A percentile compares a stretch with the other conserved stretches of the same genome.
These are phyloP conservation scores for Sorex maritimensis DNA, from an alignment of 2,797 vertebrate species.

Conservation along the genomic window DNA sequence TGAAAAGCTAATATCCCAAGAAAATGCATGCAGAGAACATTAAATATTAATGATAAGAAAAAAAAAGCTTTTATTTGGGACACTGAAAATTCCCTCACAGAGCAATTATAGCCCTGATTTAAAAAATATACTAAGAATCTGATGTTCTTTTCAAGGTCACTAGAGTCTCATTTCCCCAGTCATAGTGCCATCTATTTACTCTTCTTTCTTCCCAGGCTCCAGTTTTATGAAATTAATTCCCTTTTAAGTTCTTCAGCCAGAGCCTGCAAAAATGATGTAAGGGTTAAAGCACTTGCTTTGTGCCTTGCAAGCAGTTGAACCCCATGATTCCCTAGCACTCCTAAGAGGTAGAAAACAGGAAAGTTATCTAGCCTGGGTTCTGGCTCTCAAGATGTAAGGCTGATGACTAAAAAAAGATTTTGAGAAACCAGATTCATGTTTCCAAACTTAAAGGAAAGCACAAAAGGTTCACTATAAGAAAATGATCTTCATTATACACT, in stretches of 20 bases:
- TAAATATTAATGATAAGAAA: conserved; percentile 27
- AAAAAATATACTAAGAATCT: conserved; percentile 49
- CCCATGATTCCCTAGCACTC: no score
- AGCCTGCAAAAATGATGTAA: no score
- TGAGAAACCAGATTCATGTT: conserved; percentile 4
- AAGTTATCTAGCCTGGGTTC: not conserved
- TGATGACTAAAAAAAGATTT: conserved; percentile 31
- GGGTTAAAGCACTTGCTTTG: no score
- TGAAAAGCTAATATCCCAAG: conserved; percentile 41
- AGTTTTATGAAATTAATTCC: not conserved
- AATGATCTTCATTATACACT: not conserved
- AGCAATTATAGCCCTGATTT: conserved; percentile 21
- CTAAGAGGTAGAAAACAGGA: no score
- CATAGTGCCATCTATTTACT: not conserved
- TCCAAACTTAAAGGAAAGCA: conserved; percentile 40
- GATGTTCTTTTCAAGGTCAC: not conserved
- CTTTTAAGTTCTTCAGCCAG: no score
- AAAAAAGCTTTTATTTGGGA: conserved; percentile 50
- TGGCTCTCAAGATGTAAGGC: conserved; percentile 51
- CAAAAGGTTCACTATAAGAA: not conserved
- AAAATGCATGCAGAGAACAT: not conserved
- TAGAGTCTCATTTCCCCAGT: not conserved
- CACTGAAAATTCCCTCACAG: conserved; percentile 31
- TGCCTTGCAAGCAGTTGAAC: no score
- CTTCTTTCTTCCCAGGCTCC: not conserved